Evolutionary conservation across 2,113 vertebrate genomes (phyloP).

Genomic region (Ginglymostoma cirratum): DNA sequence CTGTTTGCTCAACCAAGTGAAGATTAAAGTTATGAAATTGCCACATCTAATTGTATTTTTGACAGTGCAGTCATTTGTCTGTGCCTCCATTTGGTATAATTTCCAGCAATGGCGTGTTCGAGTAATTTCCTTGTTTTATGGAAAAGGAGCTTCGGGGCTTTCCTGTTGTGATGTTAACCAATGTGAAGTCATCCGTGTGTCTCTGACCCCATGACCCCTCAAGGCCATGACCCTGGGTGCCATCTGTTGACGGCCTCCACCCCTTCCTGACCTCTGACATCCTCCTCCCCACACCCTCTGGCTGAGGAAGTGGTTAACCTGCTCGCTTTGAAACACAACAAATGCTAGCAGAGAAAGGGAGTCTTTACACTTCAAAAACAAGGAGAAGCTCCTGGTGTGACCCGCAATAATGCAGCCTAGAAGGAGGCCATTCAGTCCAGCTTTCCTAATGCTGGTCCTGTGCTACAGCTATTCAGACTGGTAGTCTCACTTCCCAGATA

Average conservation of each 20-base stretch:
- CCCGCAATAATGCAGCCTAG: not conserved
- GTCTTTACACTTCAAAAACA: not conserved
- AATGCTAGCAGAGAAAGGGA: too few relatives aligned
- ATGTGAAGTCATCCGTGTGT: not conserved
- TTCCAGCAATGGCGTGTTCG: not conserved
- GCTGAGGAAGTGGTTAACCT: not conserved
- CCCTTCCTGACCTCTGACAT: not conserved
- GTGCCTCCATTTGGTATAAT: not conserved
- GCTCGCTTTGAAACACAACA: not conserved
- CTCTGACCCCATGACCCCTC: not conserved
- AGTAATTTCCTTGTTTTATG: not conserved
- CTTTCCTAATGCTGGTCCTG: not conserved
- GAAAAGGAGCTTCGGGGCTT: not conserved
- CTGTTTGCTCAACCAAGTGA: not conserved
- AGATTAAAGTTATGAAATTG: not conserved
- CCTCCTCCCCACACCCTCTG: not conserved
- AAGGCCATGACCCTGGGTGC: not conserved
- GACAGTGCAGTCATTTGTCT: not conserved
- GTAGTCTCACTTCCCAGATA: not conserved
- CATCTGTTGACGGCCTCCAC: not conserved
- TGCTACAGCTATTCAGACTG: not conserved
- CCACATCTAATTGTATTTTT: not conserved
- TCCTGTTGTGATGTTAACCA: not conserved
- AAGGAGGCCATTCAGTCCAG: not conserved
- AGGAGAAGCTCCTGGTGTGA: not conserved